Percentiles rank a stretch among this genome's conserved stretches.
Conservation (phyloP, 2,797 vertebrate genomes). For the Scomberomorus guttatus region DNA sequence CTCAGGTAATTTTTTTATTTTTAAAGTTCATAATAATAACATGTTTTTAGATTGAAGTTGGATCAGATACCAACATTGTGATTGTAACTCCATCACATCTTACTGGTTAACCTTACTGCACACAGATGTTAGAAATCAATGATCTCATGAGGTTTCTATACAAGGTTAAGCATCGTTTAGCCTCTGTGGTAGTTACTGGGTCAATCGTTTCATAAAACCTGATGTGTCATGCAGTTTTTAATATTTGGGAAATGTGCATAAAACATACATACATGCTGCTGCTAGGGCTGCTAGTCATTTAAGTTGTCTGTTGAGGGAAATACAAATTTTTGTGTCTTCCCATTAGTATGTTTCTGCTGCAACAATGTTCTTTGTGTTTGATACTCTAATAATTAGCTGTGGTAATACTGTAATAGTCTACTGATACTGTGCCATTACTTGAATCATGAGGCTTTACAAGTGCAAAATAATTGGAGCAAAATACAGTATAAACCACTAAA, state of each 20-base stretch:
- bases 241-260: not conserved
- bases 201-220: not conserved
- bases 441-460: too few relatives aligned
- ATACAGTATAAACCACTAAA: not conserved
- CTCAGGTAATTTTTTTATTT: not conserved
- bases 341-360: not conserved
- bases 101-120: not conserved
- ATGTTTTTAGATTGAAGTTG: not conserved
- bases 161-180: conserved; percentile 1
- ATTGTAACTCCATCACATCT: not conserved
- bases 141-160: not conserved
- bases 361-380: not conserved
- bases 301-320: not conserved
- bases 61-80: not conserved
- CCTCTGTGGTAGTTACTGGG: not conserved
- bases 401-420: not conserved
- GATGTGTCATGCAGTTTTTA: not conserved
- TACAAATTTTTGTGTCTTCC: not conserved
- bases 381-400: not conserved
- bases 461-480: not conserved
- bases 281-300: not conserved
- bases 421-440: not conserved
- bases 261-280: not conserved
- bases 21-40: not conserved
- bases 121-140: not conserved